These are phyloP conservation scores for Palloptera scutellata DNA, from an alignment of 2,888 invertebrate species.

Conservation along the genomic window DNA sequence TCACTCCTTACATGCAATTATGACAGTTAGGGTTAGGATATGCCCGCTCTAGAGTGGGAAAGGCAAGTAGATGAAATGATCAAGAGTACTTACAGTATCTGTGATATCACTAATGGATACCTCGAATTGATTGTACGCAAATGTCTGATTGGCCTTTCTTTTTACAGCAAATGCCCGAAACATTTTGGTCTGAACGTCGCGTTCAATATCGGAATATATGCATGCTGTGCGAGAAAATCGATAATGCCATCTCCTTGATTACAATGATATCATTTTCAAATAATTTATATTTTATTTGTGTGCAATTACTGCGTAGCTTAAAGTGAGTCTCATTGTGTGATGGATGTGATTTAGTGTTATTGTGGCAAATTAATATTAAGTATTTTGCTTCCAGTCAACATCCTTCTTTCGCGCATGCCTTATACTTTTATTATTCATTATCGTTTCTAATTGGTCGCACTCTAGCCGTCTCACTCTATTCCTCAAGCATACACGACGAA, in stretches of 20 bases:
- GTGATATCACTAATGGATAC: too few species aligned
- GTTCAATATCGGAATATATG: constrained; percentile 67
- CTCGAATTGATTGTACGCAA: too few species aligned
- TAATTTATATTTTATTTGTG: constrained; percentile 70
- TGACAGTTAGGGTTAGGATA: too few species aligned
- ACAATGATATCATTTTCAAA: constrained; percentile 68
- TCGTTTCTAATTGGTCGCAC: constrained; percentile 68
- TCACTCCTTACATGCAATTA: too few species aligned
- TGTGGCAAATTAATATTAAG: background rate
- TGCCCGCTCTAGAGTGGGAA: too few species aligned
- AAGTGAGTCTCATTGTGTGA: constrained; percentile 53
- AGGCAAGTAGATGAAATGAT: too few species aligned
- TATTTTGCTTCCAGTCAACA: background rate
- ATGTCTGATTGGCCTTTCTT: background rate
- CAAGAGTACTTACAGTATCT: too few species aligned
- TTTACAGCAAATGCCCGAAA: constrained; percentile 51
- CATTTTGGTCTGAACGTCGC: constrained; percentile 67
- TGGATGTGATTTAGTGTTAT: background rate
- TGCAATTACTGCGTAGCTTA: constrained; percentile 68
- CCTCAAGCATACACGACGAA: constrained; percentile 69
- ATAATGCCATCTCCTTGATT: constrained; percentile 66
- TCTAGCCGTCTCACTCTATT: constrained; percentile 67
- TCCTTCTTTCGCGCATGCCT: constrained; percentile 60
- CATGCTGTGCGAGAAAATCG: constrained; percentile 65
- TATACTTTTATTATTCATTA: constrained; percentile 70